Evolutionary conservation across 2,797 vertebrate species (phyloP).

Genomic region (Bovichtus diacanthus): DNA sequence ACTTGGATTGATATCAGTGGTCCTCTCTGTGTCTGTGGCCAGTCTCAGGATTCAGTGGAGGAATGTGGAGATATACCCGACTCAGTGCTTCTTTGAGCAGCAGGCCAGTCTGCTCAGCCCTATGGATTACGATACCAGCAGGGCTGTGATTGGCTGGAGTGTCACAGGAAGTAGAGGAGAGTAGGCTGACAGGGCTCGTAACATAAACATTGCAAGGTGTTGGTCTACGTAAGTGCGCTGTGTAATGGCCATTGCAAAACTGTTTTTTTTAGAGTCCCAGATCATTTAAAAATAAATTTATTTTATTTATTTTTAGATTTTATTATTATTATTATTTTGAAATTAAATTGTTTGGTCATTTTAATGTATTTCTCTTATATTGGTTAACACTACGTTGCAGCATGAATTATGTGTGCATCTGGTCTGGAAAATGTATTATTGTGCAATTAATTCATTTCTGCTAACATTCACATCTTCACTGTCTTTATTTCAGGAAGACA

Average conservation of each 20-base stretch:
- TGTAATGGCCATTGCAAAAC: not conserved
- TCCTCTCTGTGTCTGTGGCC: constrained; percentile 32
- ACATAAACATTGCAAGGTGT: constrained; percentile 27
- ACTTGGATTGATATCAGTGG: constrained; percentile 29
- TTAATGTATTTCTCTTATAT: not conserved
- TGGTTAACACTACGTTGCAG: not conserved
- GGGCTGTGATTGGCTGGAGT: constrained; percentile 55
- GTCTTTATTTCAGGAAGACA: constrained; percentile 57
- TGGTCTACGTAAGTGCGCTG: constrained; percentile 1
- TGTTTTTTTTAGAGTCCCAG: not conserved
- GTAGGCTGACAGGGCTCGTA: constrained; percentile 18
- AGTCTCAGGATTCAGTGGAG: constrained; percentile 27
- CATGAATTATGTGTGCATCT: not conserved
- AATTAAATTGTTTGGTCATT: not conserved
- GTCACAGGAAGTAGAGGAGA: constrained; percentile 28
- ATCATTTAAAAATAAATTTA: constrained; percentile 5
- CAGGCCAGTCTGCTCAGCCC: constrained; percentile 60
- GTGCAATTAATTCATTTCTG: not conserved
- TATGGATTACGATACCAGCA: constrained; percentile 73
- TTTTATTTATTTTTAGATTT: not conserved
- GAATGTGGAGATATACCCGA: constrained; percentile 74
- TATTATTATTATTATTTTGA: too few relatives aligned
- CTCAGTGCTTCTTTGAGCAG: constrained; percentile 67
- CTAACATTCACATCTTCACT: constrained; percentile 26
- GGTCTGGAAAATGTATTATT: not conserved